Evolutionary conservation across 2,797 vertebrate genomes (phyloP).

Genomic region (Alca torda): DNA sequence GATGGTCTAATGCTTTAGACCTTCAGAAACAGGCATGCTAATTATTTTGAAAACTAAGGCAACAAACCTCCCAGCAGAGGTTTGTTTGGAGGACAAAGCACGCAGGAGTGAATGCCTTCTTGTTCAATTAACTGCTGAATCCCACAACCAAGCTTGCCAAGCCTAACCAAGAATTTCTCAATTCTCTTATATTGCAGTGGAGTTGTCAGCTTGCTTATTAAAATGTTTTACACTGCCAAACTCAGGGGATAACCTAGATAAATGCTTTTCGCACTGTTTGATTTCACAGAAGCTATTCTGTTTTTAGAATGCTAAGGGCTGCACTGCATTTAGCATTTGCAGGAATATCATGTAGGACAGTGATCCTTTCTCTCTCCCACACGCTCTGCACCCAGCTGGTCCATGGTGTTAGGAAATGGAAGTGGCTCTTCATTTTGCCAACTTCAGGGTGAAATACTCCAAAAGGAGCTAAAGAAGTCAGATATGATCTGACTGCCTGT

Average conservation of each 20-base stretch:
- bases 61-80: not conserved
- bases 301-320: not conserved
- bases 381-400: not conserved
- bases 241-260: not conserved
- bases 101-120: not conserved
- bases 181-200: not conserved
- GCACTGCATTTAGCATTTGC: not conserved
- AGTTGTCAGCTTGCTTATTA: not conserved
- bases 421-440: not conserved
- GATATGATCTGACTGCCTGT: not conserved
- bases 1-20: not conserved
- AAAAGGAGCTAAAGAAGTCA: not conserved
- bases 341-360: not conserved
- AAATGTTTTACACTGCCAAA: not conserved
- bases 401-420: not conserved
- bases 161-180: conserved; percentile 37
- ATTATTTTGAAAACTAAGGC: not conserved
- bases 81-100: not conserved
- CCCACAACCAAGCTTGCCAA: not conserved
- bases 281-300: not conserved
- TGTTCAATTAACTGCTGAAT: conserved; percentile 9
- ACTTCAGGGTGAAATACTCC: not conserved
- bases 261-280: not conserved
- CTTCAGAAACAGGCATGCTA: not conserved
- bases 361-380: not conserved